Conservation (phyloP, 2,113 vertebrate species). For the Lynx canadensis region DNA sequence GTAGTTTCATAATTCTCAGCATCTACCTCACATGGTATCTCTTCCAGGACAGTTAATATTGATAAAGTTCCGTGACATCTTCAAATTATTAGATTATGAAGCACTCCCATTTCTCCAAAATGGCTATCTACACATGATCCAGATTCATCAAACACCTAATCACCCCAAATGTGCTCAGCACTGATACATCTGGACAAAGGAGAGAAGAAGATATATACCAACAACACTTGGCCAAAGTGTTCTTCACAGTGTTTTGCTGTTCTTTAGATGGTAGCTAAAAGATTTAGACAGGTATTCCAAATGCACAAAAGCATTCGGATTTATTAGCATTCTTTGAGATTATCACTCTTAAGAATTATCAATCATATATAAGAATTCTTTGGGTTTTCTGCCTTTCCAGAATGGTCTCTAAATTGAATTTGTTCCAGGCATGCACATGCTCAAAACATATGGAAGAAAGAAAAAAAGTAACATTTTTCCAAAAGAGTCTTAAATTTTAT, state of each 20-base stretch:
- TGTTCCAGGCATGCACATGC: slow-evolving; percentile 64
- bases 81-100: background rate
- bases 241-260: background rate
- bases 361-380: slow-evolving; percentile 52
- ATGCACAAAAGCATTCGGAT: background rate
- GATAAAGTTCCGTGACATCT: background rate
- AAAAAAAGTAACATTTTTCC: slow-evolving; percentile 23
- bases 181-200: background rate
- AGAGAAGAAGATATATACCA: background rate
- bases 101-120: background rate
- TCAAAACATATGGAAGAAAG: slow-evolving; percentile 69
- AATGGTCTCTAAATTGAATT: slow-evolving; percentile 65
- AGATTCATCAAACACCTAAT: slow-evolving; percentile 5
- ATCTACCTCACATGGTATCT: background rate
- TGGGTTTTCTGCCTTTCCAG: slow-evolving; percentile 53
- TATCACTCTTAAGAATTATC: slow-evolving; percentile 58
- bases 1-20: background rate
- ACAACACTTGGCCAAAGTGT: background rate
- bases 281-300: slow-evolving; percentile 15
- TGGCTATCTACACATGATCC: background rate
- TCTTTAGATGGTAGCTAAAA: slow-evolving; percentile 25
- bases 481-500: slow-evolving; percentile 56
- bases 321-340: slow-evolving; percentile 67
- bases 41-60: background rate
- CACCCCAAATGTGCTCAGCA: background rate